Evolutionary conservation across 2,797 vertebrate species (phyloP).

Genomic region (Dipus sagitta): DNA sequence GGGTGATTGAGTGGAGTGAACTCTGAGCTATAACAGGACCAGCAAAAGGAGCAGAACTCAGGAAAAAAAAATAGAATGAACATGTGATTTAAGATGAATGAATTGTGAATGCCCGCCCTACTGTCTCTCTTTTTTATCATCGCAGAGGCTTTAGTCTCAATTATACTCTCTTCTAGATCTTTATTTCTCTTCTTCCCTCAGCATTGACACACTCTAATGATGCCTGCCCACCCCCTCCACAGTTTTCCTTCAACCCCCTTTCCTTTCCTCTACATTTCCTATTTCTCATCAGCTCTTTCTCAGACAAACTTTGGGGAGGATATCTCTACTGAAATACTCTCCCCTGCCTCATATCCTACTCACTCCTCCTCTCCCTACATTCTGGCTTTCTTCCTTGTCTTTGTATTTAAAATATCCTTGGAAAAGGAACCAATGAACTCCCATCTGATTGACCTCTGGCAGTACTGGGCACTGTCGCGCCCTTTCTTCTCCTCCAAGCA

Average conservation of each 20-base stretch:
- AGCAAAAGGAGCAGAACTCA: neutral
- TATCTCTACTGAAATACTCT: neutral
- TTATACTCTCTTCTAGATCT: neutral
- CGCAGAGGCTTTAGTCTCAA: neutral
- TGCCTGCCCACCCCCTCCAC: neutral
- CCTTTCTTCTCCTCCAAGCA: neutral
- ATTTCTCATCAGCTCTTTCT: neutral
- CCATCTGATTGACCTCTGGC: neutral
- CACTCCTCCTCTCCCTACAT: accelerated
- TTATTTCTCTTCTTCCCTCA: neutral
- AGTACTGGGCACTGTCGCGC: neutral
- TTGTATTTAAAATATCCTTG: neutral
- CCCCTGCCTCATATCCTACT: neutral
- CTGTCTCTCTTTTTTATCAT: neutral
- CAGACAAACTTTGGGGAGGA: neutral
- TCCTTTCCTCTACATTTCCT: neutral
- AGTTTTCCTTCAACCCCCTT: neutral
- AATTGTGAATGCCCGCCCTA: neutral
- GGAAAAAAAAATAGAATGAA: neutral
- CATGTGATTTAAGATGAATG: neutral
- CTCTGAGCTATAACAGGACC: neutral
- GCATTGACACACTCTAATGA: neutral
- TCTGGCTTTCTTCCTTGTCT: neutral
- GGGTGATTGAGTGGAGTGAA: neutral
- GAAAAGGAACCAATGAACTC: neutral